phyloP scores from a whole-genome alignment of 2,888 invertebrate genomes.

The Amphiduros pacificus region DNA sequence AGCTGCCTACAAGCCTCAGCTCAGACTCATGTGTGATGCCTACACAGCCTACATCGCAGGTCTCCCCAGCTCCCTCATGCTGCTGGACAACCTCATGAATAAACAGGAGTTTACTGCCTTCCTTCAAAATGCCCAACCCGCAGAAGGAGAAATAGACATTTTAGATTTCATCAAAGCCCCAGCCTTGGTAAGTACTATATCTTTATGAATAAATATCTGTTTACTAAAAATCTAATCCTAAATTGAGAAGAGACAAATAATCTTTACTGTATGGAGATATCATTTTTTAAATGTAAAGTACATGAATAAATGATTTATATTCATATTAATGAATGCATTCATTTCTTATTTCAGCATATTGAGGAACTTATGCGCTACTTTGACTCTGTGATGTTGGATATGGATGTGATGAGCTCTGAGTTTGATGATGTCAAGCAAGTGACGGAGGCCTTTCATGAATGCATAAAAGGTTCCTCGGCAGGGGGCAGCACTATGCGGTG shows the following conservation, averaged over 20 bases:
- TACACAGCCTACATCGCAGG: conserved; percentile 52
- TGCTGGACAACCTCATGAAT: conserved; percentile 22
- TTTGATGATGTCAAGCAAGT: background rate
- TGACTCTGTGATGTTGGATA: conserved; percentile 1
- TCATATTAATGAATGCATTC: background rate
- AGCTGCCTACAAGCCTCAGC: conserved; percentile 19
- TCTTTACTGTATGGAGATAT: too few species aligned
- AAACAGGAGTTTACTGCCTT: conserved; percentile 23
- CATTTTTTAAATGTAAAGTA: too few species aligned
- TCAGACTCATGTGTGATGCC: conserved; percentile 48
- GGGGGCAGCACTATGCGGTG: too few species aligned
- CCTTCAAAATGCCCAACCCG: conserved; percentile 11
- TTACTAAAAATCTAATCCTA: too few species aligned
- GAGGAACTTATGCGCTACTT: background rate
- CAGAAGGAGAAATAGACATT: conserved; percentile 12
- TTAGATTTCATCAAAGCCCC: conserved; percentile 20
- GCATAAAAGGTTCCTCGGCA: too few species aligned
- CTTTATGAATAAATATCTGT: background rate
- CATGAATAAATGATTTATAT: background rate
- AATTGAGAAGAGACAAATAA: too few species aligned
- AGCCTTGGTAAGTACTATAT: background rate
- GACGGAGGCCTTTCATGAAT: too few species aligned
- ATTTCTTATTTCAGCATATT: background rate
- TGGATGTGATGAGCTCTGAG: background rate
- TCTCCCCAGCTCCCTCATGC: conserved; percentile 36